Percentiles rank a stretch among this genome's conserved stretches.
Conservation (phyloP, 2,888 invertebrate genomes). For the Meteorus colon region DNA sequence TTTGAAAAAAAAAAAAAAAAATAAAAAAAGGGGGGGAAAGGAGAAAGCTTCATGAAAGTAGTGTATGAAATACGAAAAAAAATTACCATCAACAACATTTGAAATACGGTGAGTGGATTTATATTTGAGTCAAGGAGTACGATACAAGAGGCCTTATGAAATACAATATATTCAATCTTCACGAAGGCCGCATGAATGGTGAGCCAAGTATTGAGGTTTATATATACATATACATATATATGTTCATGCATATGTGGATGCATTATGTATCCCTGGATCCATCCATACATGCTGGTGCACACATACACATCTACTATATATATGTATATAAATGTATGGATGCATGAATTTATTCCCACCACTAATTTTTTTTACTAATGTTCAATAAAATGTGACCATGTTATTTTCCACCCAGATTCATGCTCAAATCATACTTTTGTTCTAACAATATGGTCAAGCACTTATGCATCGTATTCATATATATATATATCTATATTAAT, state of each 20-base stretch:
- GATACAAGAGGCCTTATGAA: slow-evolving; percentile 37
- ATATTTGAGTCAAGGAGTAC: slow-evolving; percentile 10
- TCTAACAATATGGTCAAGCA: neutral
- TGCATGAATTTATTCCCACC: too few relatives aligned
- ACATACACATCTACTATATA: too few relatives aligned
- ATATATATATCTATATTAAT: neutral
- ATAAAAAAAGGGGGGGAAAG: neutral
- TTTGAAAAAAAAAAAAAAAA: slow-evolving; percentile 47
- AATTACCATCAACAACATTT: slow-evolving; percentile 21
- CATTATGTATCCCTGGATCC: neutral
- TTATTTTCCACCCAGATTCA: too few relatives aligned
- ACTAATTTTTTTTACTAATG: too few relatives aligned
- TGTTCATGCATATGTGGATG: neutral
- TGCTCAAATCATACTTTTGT: too few relatives aligned
- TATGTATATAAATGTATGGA: too few relatives aligned
- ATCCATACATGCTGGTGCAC: neutral
- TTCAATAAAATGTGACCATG: too few relatives aligned
- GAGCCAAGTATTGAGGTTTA: slow-evolving; percentile 43
- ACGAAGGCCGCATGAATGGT: slow-evolving; percentile 53
- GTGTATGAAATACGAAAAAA: slow-evolving; percentile 29
- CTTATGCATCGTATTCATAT: neutral
- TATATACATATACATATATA: slow-evolving; percentile 3
- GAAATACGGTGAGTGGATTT: neutral
- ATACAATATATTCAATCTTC: slow-evolving; percentile 20
- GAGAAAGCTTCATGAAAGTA: slow-evolving; percentile 11